These are phyloP conservation scores for Pogona vitticeps DNA, from an alignment of 2,113 vertebrate genomes.

Conservation along the genomic window DNA sequence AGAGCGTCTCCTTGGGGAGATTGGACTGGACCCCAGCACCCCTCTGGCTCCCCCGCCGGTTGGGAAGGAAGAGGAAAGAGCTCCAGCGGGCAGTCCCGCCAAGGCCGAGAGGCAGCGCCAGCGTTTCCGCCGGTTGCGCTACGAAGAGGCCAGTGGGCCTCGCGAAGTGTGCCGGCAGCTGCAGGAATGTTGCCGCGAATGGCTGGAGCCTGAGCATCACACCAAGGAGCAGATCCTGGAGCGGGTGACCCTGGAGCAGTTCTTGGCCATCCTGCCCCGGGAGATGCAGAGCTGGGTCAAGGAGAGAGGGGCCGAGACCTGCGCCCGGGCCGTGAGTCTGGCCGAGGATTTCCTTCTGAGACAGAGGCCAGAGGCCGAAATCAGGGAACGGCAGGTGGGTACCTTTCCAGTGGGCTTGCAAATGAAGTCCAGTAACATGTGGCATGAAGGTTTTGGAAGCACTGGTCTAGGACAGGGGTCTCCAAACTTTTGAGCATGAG, in stretches of 20 bases:
- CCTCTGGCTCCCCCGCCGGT: neutral
- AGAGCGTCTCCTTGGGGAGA: neutral
- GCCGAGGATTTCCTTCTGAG: constrained; percentile 8
- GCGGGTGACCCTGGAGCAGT: too few species aligned
- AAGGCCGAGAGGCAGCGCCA: neutral
- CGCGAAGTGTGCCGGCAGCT: neutral
- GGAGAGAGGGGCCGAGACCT: neutral
- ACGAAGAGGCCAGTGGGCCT: neutral
- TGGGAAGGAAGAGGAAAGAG: neutral
- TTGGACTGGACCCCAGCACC: neutral
- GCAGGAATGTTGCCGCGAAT: neutral
- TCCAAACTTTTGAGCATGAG: too few species aligned
- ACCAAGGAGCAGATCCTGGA: constrained; percentile 26
- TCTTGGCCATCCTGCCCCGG: too few species aligned
- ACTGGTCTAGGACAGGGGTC: too few species aligned
- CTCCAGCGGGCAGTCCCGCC: neutral
- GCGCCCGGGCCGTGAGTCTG: neutral
- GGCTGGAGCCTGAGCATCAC: constrained; percentile 3
- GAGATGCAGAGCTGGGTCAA: neutral
- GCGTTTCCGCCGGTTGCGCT: neutral
- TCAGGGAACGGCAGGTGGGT: neutral
- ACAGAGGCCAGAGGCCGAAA: neutral
- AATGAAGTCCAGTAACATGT: neutral
- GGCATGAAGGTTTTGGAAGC: too few species aligned
- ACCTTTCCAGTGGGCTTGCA: neutral